Evolutionary conservation across 2,888 invertebrate species (phyloP), one percentile per base, ranked within the genome.

Genomic region (Itoplectis maculator): DNA sequence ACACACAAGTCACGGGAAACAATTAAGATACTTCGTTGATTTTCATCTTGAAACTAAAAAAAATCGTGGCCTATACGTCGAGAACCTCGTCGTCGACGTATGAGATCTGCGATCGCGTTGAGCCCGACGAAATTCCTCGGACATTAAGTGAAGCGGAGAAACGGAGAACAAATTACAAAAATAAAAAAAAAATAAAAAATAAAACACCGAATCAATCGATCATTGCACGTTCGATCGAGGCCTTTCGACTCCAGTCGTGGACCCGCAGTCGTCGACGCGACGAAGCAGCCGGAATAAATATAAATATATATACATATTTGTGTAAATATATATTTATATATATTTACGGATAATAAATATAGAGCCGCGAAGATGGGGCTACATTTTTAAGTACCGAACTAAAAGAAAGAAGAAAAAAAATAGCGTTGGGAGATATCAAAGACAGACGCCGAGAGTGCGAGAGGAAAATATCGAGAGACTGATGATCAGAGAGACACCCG

Each of bases 201-300:
- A 29, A 69, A 65, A 74, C 75, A 80, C 75, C 70, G 81, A 56
- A 73, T 13, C 68, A 61, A 77, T 81, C 77, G 59, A 81, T 81
- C 72, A 61, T 66, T 45, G 51, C 54, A 66, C 65, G 70, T 72
- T 81, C 40, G 81, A 81, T 81, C 76, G 81, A 81, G 80, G 80
- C 75, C 81, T 81, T 76, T 76, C 76, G 66, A 76, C 45, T 68
- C 47, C 56, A 47, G 56, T 76, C 56, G 56, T 56, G 61, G 49
- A 81, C 66, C 76, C 59, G 72, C 69, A 72, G 75, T 56, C 74
- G 80, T 72, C 65, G 68, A 35, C 61, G 59, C 42, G 66, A 54
- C 61, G 42, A 18, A 45, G 45, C 65, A 54, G 63, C 51, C 37
- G 51, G 35, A 11, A 63, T 18, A 20, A 37, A 29, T 15, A 61